Evolutionary conservation across 2,797 vertebrate species (phyloP).

Genomic region (Morus bassanus): DNA sequence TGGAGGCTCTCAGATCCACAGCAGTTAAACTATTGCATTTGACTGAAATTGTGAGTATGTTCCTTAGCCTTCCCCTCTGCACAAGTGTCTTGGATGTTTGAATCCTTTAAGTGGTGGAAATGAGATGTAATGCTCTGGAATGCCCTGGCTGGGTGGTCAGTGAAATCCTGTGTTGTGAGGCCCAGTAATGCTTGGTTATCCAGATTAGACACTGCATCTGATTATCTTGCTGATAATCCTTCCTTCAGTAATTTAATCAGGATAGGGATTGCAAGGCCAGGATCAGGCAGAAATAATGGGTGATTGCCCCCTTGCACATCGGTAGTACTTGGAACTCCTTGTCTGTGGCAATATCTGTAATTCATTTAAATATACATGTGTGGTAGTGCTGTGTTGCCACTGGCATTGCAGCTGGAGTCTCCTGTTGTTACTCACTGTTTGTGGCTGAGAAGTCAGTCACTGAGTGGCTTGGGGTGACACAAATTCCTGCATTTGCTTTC

Average conservation of each 20-base stretch:
- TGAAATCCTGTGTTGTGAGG: constrained; percentile 9
- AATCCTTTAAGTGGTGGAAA: background rate
- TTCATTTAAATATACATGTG: background rate
- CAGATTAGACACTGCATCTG: constrained; percentile 43
- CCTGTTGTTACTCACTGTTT: background rate
- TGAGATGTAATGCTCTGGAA: background rate
- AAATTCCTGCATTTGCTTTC: background rate
- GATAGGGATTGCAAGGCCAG: constrained; percentile 1
- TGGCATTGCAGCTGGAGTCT: background rate
- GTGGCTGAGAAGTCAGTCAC: background rate
- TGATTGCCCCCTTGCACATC: background rate
- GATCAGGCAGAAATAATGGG: constrained; percentile 22
- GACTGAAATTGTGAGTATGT: background rate
- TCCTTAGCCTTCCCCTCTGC: background rate
- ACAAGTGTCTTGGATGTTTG: background rate
- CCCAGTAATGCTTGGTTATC: constrained; percentile 44
- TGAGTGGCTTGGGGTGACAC: background rate
- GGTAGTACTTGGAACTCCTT: background rate
- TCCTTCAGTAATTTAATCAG: constrained; percentile 60
- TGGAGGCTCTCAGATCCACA: background rate
- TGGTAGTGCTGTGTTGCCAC: background rate
- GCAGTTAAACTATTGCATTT: background rate
- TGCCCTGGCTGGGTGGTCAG: background rate
- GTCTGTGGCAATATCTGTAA: background rate
- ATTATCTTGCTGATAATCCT: constrained; percentile 59